Base-by-base conservation (phyloP, 2,113 vertebrate species). In the Rattus rattus region DNA sequence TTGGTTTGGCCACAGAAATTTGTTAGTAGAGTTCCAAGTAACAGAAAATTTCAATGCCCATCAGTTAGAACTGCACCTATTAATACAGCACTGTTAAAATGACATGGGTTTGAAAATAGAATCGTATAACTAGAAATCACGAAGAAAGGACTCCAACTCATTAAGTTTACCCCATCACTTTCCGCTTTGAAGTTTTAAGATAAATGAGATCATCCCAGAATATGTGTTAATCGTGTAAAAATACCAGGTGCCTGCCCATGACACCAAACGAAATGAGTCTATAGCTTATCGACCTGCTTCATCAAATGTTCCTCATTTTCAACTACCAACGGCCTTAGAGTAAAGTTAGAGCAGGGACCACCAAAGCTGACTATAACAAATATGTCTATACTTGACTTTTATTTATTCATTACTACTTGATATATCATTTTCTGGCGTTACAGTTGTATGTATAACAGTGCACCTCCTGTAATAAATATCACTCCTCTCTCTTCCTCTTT, bases 151-250 rank as follows among this genome's bases (percentile, higher is more conserved):
- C n/a, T 75, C 43, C n/a, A 43, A 36, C 72, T n/a, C 19, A 72
- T 39, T 75, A n/a, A 76, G 33, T 75, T 93, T 54, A 52, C 12
- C 61, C 36, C 19, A 26, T 73, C 14, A 91, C 11, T 91, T 94
- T 91, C 94, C 19, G 91, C 30, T 84, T 92, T 97, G 70, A 84
- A 16, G 87, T 90, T 90, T 73, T 94, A 95, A 9, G 2, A 88
- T 52, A 92, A 72, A 88, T 16, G 67, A 67, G 65, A 81, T 94
- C 90, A 63, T 65, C 2, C 24, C 89, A 52, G 7, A 83, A 63
- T 28, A 91, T 59, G 86, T 63, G 11, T 76, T 96, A 61, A 65
- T 59, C 52, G 8, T n/a, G 3, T 39, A 80, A 75, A 54, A 69
- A 76, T 72, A 39, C 3, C 67, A 13, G 7, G 10, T 22, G 52